These are phyloP conservation scores for Pristionchus fissidentatus DNA, from an alignment of 2,888 invertebrate species.

Conservation along the genomic window DNA sequence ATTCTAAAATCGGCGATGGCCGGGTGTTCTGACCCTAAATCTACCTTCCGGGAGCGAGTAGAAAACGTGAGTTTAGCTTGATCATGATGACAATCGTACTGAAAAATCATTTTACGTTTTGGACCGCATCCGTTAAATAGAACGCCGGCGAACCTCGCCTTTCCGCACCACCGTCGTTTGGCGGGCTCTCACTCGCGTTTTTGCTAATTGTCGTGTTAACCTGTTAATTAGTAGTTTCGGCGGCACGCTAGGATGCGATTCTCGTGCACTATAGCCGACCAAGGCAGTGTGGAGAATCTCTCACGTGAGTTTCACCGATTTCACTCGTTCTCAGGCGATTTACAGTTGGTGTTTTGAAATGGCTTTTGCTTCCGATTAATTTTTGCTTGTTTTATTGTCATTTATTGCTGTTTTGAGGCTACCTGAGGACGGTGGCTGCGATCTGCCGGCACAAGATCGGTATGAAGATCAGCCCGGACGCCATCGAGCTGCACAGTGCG, in stretches of 20 bases:
- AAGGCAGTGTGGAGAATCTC: slow-evolving; percentile 39
- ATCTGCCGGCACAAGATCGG: slow-evolving; percentile 22
- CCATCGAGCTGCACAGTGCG: slow-evolving; percentile 6
- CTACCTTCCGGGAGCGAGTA: no score
- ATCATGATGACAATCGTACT: no score
- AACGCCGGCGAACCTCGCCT: no score
- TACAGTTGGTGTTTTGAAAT: background rate
- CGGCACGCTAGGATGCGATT: slow-evolving; percentile 19
- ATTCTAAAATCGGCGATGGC: no score
- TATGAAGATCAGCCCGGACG: slow-evolving; percentile 15
- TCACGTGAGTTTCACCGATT: background rate
- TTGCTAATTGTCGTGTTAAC: no score
- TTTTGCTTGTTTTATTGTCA: background rate
- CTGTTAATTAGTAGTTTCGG: no score
- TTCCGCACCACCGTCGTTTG: no score
- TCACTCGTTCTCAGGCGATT: background rate
- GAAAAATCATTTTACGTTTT: no score
- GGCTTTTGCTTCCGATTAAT: background rate
- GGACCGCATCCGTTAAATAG: no score
- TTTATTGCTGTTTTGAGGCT: background rate
- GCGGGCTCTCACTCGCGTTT: no score
- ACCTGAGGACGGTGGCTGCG: background rate
- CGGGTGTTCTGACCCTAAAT: no score
- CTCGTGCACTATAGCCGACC: slow-evolving; percentile 35
- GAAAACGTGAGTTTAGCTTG: no score